Conservation (phyloP, 2,888 invertebrate species). For the Rosalia funebris region DNA sequence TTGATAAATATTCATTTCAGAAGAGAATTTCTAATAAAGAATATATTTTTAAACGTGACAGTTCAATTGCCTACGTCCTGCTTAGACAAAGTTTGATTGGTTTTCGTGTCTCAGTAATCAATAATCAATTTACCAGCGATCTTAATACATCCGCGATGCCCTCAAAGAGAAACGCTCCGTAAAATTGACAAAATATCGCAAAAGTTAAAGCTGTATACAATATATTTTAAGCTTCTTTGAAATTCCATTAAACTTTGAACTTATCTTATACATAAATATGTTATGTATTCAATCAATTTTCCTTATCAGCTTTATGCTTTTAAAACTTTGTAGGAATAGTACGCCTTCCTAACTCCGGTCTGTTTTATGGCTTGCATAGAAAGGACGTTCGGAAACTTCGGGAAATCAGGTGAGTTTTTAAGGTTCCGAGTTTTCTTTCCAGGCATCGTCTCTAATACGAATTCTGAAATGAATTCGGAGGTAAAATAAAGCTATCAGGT, state of each 20-base stretch:
- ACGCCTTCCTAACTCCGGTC: constrained; percentile 2
- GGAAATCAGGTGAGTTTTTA: neutral
- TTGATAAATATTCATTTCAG: too few species aligned
- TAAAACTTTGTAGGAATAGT: constrained; percentile 14
- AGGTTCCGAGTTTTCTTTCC: too few species aligned
- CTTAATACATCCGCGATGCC: neutral
- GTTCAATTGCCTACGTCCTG: neutral
- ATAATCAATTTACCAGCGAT: constrained; percentile 6
- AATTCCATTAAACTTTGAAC: constrained; percentile 47
- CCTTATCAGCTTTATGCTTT: constrained; percentile 38
- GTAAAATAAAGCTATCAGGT: too few species aligned
- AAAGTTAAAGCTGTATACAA: constrained; percentile 30
- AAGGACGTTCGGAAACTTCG: neutral
- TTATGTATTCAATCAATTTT: constrained; percentile 45
- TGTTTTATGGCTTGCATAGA: neutral
- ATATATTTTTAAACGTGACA: neutral
- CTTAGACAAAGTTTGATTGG: neutral
- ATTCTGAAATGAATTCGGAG: too few species aligned
- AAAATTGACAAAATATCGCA: constrained; percentile 18
- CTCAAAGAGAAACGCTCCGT: constrained; percentile 4
- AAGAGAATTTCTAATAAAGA: too few species aligned
- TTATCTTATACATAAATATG: constrained; percentile 48
- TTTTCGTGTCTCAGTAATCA: constrained; percentile 1
- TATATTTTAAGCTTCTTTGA: constrained; percentile 37
- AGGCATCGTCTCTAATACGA: too few species aligned